Evolutionary conservation across 2,888 invertebrate species (phyloP).

Genomic region (Xylota sylvarum): DNA sequence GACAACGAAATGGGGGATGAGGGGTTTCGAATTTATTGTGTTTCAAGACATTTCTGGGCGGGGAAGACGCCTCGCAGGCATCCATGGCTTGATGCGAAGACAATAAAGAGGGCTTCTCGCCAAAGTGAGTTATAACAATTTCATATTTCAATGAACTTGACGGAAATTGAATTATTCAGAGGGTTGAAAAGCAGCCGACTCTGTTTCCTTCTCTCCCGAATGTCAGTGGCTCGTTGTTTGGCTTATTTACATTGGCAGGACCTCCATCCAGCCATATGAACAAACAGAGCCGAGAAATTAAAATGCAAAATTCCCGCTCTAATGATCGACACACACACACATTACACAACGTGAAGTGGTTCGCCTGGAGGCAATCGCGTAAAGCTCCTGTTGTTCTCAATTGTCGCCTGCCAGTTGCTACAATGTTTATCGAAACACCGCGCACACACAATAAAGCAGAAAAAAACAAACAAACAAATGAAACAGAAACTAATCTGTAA

Average conservation of each 20-base stretch:
- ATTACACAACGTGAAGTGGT: conserved; percentile 60
- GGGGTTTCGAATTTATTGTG: conserved; percentile 63
- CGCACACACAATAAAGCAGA: conserved; percentile 73
- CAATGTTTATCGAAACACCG: conserved; percentile 73
- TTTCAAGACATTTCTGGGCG: conserved; percentile 65
- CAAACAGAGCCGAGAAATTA: conserved; percentile 56
- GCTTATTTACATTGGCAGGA: conserved; percentile 21
- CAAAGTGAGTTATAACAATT: conserved; percentile 75
- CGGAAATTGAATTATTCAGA: conserved; percentile 75
- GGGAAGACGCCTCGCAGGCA: conserved; percentile 68
- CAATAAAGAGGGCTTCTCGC: conserved; percentile 72
- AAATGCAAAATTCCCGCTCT: conserved; percentile 69
- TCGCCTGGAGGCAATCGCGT: conserved; percentile 80
- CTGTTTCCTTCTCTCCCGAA: neutral
- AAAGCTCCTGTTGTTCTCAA: conserved; percentile 54
- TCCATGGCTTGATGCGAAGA: conserved; percentile 49
- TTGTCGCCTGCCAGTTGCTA: conserved; percentile 69
- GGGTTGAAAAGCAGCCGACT: conserved; percentile 43
- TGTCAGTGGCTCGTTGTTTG: neutral
- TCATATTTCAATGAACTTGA: conserved; percentile 76
- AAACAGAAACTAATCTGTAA: conserved; percentile 76
- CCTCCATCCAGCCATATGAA: conserved; percentile 49
- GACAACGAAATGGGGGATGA: conserved; percentile 40
- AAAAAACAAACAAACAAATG: conserved; percentile 68
- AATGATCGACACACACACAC: conserved; percentile 69